Evolutionary conservation across 2,797 vertebrate genomes (phyloP), one percentile per base, ranked within the genome.

Genomic region (Gallinago stenura): DNA sequence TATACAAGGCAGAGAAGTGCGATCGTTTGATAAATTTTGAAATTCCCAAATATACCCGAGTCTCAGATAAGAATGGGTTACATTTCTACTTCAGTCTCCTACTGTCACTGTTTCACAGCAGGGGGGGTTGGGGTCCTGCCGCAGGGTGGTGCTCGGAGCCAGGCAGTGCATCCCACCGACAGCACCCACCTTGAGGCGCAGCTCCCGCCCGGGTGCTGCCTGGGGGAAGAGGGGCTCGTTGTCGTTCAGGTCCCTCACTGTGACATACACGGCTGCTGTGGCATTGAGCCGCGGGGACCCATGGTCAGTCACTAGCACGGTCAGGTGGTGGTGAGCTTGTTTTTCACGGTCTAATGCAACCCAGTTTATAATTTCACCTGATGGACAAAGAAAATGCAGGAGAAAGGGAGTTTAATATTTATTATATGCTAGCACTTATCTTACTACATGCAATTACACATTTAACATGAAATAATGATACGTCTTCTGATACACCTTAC

Each of bases 281-380:
- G 98, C 97, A 5, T 98, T 99, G 69, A 97, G 98, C 1, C 93
- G 98, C 4, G 99, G 99, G 18, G 93, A 96, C 26, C 99, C 99
- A 6, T 98, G 98, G 91, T 99, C 99, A 0, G 97, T 98, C 94
- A 98, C 99, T 78, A 99, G 97, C 87, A 99, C 98, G 10, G 97
- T 98, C 95, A 99, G 88, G 39, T 96, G 97, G 96, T 99, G 98
- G 61, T 99, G 98, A 17, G 95, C 92, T 62, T 98, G 98, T 57
- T 98, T 97, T 91, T 99, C 99, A 2, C 95, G 98, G 92, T 99
- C 99, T 91, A 99, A 80, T 3, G 98, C 98, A 78, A 98, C 98
- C 98, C 98, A 99, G 95, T 98, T 99, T 91, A 99, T 98, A 46
- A 99, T 98, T 96, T 99, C 99, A 56, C 99, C 99, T 99, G 96